Conservation (phyloP, 2,888 invertebrate genomes). For the Amphiduros pacificus region DNA sequence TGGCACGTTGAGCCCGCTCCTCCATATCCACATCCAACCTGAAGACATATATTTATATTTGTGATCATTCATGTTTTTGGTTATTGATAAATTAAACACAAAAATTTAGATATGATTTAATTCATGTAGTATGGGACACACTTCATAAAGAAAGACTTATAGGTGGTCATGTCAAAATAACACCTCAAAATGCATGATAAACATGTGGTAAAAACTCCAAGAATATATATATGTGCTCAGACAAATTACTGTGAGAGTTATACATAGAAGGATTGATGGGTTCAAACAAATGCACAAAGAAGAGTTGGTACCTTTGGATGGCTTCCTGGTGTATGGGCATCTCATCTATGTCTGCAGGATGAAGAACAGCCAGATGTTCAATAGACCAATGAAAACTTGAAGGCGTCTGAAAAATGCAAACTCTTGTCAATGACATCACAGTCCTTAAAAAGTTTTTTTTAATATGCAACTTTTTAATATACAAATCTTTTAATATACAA, state of each 20-base stretch:
- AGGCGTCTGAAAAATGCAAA: conserved; percentile 18
- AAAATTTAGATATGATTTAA: no score
- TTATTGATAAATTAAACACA: no score
- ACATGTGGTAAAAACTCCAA: no score
- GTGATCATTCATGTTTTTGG: neutral
- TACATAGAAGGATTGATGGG: no score
- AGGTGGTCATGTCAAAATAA: no score
- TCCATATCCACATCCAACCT: conserved; percentile 45
- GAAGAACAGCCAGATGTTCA: conserved; percentile 51
- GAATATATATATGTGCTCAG: no score
- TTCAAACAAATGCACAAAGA: neutral
- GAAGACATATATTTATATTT: neutral
- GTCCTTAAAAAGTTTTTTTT: neutral
- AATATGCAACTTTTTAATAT: neutral
- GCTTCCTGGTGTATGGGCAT: conserved; percentile 38
- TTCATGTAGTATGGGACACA: no score
- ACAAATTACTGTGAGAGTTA: no score
- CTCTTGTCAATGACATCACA: no score
- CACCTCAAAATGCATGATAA: no score
- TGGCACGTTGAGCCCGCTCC: conserved; percentile 47
- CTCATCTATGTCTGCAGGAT: conserved; percentile 54
- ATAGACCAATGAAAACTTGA: conserved; percentile 49
- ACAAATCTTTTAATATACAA: neutral
- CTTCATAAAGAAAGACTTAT: no score
- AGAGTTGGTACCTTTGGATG: neutral